Evolutionary conservation across 2,113 vertebrate genomes (phyloP), one percentile per base, ranked within the genome.

Genomic region (Laterallus jamaicensis): DNA sequence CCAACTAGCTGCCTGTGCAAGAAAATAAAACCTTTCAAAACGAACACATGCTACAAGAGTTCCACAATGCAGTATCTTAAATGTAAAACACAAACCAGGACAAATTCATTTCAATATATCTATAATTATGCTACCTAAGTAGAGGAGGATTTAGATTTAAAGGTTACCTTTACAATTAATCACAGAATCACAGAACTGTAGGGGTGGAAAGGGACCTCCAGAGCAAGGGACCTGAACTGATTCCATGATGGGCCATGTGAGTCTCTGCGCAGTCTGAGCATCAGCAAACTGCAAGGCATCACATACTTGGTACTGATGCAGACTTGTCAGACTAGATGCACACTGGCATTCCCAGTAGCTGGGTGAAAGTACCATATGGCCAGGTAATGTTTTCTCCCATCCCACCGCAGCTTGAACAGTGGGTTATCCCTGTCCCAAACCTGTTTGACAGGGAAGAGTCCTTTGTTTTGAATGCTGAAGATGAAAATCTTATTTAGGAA

Each of bases 21-120:
- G 81, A 90, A 96, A 97, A 93, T 18, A n/a, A 85, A 97, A 52
- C 58, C 35, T 90, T 66, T 89, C 47, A 63, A 87, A 96, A n/a
- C 18, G 21, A 74, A 50, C 68, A 74, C 12, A 15, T 5, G 50
- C 71, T 47, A 35, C 47, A 86, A 76, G 52, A 86, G 78, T 49
- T 32, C 90, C 28, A 40, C 12, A 2, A 49, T 0, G 2, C 15
- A 3, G 66, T 76, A 81, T 32, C 47, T 7, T 47, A 52, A 59
- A 70, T 44, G 40, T 59, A 91, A 96, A 93, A 91, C 15, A 83
- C 39, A 82, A 96, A 93, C 78, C 70, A 85, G 87, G 62, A 85
- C 35, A 44, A 91, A 68, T 92, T 93, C 6, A 66, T 84, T 90
- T 93, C 82, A 87, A 0, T 86, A 0, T 88, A 84, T 44, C 88